A percentile compares a stretch with the other conserved stretches of the same genome.
Evolutionary conservation across 2,888 invertebrate species (phyloP).

Genomic region (Archips xylosteana): DNA sequence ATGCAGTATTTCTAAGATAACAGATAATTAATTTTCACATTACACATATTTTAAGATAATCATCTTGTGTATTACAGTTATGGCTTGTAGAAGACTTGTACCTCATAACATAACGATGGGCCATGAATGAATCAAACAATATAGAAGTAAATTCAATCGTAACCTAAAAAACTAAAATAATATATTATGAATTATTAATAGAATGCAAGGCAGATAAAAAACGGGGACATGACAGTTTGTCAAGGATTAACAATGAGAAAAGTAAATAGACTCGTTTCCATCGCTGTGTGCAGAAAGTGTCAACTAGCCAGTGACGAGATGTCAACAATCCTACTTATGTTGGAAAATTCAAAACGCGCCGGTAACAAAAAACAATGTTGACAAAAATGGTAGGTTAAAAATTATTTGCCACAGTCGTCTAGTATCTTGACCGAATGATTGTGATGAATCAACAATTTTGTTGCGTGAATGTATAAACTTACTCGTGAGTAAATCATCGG

Average conservation of each 20-base stretch:
- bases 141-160: background rate
- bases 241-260: slow-evolving; percentile 37
- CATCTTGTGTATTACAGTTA: background rate
- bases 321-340: slow-evolving; percentile 33
- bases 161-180: background rate
- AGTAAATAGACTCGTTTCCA: slow-evolving; percentile 25
- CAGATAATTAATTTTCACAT: slow-evolving; percentile 26
- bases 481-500: background rate
- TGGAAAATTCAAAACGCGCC: background rate
- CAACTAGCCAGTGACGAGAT: slow-evolving; percentile 21
- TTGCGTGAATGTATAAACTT: background rate
- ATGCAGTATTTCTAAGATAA: slow-evolving; percentile 24
- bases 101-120: background rate
- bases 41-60: slow-evolving; percentile 16
- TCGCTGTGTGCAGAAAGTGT: slow-evolving; percentile 29
- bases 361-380: background rate
- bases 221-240: slow-evolving; percentile 31
- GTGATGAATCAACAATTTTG: background rate
- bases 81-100: background rate
- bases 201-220: slow-evolving; percentile 27
- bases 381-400: background rate
- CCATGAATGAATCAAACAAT: background rate
- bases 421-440: background rate
- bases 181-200: slow-evolving; percentile 14
- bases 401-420: background rate